Percentiles rank a stretch among this genome's conserved stretches.
Conservation (phyloP, 2,888 invertebrate species). For the Lucinisca nassula region DNA sequence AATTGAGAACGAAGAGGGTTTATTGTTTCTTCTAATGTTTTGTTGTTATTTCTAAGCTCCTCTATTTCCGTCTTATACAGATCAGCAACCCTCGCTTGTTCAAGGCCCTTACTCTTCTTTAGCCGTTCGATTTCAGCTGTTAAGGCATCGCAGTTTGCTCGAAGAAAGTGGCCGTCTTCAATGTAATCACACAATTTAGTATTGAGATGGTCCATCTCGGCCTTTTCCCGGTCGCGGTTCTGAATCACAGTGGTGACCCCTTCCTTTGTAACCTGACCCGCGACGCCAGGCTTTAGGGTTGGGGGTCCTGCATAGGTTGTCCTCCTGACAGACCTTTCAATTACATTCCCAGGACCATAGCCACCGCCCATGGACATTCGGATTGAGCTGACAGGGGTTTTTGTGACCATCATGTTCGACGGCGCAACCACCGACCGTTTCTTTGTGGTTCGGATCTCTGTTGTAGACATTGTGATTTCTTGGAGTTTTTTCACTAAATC, state of each 20-base stretch:
- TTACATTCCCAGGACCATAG: neutral
- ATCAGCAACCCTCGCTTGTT: constrained; percentile 85
- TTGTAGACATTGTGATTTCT: neutral
- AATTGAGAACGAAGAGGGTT: constrained; percentile 88
- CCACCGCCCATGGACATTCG: constrained; percentile 22
- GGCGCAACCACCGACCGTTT: constrained; percentile 19
- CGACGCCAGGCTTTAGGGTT: constrained; percentile 66
- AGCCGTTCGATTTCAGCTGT: constrained; percentile 84
- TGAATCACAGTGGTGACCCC: constrained; percentile 88
- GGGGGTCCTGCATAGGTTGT: neutral
- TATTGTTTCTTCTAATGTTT: constrained; percentile 88
- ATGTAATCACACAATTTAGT: constrained; percentile 89
- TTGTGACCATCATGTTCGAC: constrained; percentile 32
- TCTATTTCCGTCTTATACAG: constrained; percentile 88
- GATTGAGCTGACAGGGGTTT: constrained; percentile 17
- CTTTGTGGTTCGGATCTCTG: constrained; percentile 12
- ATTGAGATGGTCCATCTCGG: constrained; percentile 89
- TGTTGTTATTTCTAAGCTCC: constrained; percentile 88
- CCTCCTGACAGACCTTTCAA: neutral
- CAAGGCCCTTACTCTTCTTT: constrained; percentile 80
- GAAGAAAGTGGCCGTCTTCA: constrained; percentile 88
- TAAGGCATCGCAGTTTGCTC: constrained; percentile 86
- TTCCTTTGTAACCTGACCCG: constrained; percentile 75
- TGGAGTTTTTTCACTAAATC: neutral
- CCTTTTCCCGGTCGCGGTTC: constrained; percentile 88